Base-by-base conservation (phyloP, 1,140 invertebrate genomes). In the Anoplolepis gracilipes region DNA sequence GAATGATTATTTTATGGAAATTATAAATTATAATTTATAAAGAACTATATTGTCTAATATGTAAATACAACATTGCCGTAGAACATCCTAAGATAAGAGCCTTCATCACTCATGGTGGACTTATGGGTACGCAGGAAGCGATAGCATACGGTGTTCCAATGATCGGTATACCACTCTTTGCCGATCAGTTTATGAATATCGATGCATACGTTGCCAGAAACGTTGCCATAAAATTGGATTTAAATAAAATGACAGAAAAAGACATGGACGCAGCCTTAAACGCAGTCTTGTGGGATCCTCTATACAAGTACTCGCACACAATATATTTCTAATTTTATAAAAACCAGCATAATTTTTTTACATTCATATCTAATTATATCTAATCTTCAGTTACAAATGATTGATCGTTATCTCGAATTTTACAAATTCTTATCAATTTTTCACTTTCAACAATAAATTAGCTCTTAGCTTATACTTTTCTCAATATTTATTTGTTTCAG, bases 91-190 rank as follows among this genome's bases (percentile, higher is more conserved):
- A 94, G 33, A 36, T 93, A 19, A 95, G 95, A 78, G 96, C 96
- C 0, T 98, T 98, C 84, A 96, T 98, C 82, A 96, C 97, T 0
- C 97, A 98, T 88, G 97, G 96, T 28, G 97, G 97, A 0, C 95
- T 97, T 46, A 95, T 97, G 90, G 96, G 97, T 22, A 96, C 96
- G 1, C 97, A 96, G 55, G 97, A 98, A 93, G 96, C 97, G 8
- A 95, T 97, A 65, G 96, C 97, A 88, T 97, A 96, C 88, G 97
- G 96, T 8, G 96, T 98, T 6, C 97, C 97, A 0, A 95, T 97
- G 55, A 93, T 98, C 7, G 96, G 96, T 22, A 96, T 98, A 87
- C 97, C 97, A 11, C 93, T 98, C 76, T 96, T 96, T 76, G 97
- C 96, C 1, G 97, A 98, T 90, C 96, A 97, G 90, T 97, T 97